Evolutionary conservation across 2,797 vertebrate species (phyloP), one percentile per base, ranked within the genome.

Genomic region (Nyctalus aviator): DNA sequence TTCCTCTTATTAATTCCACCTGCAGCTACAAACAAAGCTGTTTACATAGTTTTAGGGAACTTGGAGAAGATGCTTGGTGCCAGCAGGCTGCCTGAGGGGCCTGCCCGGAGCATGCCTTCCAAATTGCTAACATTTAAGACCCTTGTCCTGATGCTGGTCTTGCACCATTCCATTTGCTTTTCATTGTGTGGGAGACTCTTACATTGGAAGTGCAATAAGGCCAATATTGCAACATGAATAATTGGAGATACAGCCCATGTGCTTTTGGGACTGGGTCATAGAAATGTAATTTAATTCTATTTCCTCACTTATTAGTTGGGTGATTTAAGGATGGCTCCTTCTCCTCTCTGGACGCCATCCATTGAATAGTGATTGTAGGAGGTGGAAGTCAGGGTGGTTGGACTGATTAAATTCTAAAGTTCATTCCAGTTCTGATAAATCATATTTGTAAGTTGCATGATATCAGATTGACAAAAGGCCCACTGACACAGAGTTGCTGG

Each of bases 141-240:
- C 72, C 76, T 91, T 76, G 81, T 79, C 62, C 66, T 81, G 78
- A 21, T 27, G 48, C 79, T 90, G 81, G n/a, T 64, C 11, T 46
- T 75, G 21, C 76, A 68, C 59, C 57, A 21, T 81, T 62, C 32
- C 87, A 71, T 93, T 95, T 77, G 88, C 75, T 94, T 94, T 77
- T 79, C 78, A 68, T 64, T 92, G 53, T 73, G 95, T 95, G 83
- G 85, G 86, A 93, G 84, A 88, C 15, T 4, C 7, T 92, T 96
- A 84, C 82, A 89, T 90, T 94, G 78, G 18, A 84, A 94, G 32
- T 48, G 37, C 73, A 86, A 44, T 75, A 46, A 57, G 71, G 64
- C 66, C 73, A 25, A 1, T 75, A 48, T 95, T 96, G 95, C 96
- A 96, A 95, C 94, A 96, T 91, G 94, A 93, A 95, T 95, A 95